These are phyloP conservation scores for Criorhina ranunculi DNA, from an alignment of 2,888 invertebrate genomes.

Conservation along the genomic window DNA sequence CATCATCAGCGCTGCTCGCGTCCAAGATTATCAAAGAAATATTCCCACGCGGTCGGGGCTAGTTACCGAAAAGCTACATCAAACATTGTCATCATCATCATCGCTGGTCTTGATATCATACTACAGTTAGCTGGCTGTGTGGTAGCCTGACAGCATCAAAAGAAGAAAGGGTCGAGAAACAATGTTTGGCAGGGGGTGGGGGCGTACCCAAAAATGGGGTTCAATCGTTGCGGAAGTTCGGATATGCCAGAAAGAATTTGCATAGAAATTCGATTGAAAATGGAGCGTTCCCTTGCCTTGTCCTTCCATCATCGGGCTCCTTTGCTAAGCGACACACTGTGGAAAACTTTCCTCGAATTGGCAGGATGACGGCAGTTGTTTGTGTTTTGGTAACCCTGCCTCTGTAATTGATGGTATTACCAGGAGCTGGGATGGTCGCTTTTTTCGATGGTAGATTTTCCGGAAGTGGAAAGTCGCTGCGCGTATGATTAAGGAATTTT, in stretches of 20 bases:
- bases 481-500: constrained; percentile 28
- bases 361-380: constrained; percentile 17
- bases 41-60: neutral
- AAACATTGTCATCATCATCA: constrained; percentile 63
- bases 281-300: constrained; percentile 3
- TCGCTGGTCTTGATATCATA: constrained; percentile 43
- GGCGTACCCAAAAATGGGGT: constrained; percentile 15
- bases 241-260: constrained; percentile 54
- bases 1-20: constrained; percentile 13
- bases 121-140: constrained; percentile 1
- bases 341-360: neutral
- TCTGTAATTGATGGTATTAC: constrained; percentile 43
- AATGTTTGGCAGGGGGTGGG: constrained; percentile 28
- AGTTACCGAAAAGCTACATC: constrained; percentile 3
- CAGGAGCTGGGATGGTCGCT: neutral
- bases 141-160: constrained; percentile 42
- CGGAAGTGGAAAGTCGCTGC: constrained; percentile 3
- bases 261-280: constrained; percentile 64
- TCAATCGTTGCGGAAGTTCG: constrained; percentile 29
- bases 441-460: constrained; percentile 6
- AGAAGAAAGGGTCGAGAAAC: constrained; percentile 35
- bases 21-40: neutral
- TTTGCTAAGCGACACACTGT: constrained; percentile 5
- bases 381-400: constrained; percentile 29
- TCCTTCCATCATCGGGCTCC: neutral